These are phyloP conservation scores for Drosophila paramelanica DNA, from an alignment of 2,888 invertebrate genomes.

Conservation along the genomic window DNA sequence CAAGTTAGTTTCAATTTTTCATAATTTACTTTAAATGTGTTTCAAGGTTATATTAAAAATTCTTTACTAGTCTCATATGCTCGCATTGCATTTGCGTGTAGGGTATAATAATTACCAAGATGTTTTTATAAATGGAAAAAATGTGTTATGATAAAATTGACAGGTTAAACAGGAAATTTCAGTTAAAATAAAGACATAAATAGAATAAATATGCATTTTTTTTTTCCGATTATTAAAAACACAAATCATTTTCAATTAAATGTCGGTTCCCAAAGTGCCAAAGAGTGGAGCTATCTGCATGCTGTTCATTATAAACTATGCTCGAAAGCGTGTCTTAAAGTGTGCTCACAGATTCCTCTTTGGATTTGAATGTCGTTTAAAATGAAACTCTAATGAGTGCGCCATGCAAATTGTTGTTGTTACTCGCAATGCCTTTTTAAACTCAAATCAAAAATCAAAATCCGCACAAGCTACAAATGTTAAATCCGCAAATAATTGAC, in stretches of 20 bases:
- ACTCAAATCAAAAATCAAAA: conserved; percentile 79
- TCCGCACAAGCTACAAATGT: conserved; percentile 80
- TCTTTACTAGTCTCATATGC: background rate
- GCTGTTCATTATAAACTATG: conserved; percentile 12
- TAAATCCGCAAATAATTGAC: conserved; percentile 81
- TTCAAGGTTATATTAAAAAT: background rate
- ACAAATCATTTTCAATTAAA: no score
- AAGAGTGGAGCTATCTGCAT: no score
- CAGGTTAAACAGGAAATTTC: background rate
- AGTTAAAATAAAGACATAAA: background rate
- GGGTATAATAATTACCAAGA: background rate
- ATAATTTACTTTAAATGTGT: no score
- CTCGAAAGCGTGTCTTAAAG: conserved; percentile 14
- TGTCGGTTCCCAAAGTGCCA: no score
- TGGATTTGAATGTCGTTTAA: conserved; percentile 22
- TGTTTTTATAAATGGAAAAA: background rate
- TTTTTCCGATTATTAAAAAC: no score
- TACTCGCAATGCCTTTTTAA: conserved; percentile 63
- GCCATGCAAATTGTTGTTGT: conserved; percentile 37
- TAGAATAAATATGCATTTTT: no score
- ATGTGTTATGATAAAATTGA: background rate
- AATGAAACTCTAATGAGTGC: conserved; percentile 45
- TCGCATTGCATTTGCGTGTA: background rate
- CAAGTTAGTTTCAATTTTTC: no score
- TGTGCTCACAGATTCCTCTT: conserved; percentile 8